Evolutionary conservation across 2,113 vertebrate species (phyloP), one percentile per base, ranked within the genome.

Genomic region (Ageneiosus marmoratus): DNA sequence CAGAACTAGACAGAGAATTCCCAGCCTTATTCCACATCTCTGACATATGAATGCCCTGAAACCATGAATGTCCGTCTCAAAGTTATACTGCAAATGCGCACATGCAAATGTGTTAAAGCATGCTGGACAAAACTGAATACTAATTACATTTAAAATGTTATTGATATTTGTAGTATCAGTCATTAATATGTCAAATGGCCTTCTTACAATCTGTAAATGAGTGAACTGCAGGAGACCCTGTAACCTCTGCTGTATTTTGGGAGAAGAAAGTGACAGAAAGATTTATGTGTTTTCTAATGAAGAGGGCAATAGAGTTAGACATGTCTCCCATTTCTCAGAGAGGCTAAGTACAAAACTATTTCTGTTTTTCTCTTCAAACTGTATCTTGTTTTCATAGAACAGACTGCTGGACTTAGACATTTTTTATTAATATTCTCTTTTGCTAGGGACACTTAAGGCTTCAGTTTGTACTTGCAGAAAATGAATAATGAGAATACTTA

Each of bases 281-380:
- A 77, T 41, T 65, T 34, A 55, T 83, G 24, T 12, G 50, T 77
- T 77, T 76, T 83, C 75, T 83, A 32, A 73, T 79, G 60, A 48
- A 29, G 16, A 55, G 67, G 70, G 51, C 56, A 73, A 48, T 37
- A 46, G 65, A 44, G 41, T 41, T 37, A 65, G 55, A 77, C n/a
- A 32, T 34, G 60, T 65, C 74, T 62, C 24, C 9, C 37, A n/a
- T 78, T 77, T 70, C 22, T 70, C 8, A n/a, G 29, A 55, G 2
- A 51, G 29, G 55, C 16, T 29, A n/a, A n/a, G 10, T 55, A 1
- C 58, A 58, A 22, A 7, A 13, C 6, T 16, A 22, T 58, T 22
- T 7, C 15, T 46, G 9, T 48, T 62, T 60, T 50, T 69, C 27
- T 77, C 44, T 11, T n/a, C 37, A 32, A 51, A 46, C 27, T 72